Evolutionary conservation across 1,140 invertebrate species (phyloP), one percentile per base, ranked within the genome.

Genomic region (Wasmannia auropunctata): DNA sequence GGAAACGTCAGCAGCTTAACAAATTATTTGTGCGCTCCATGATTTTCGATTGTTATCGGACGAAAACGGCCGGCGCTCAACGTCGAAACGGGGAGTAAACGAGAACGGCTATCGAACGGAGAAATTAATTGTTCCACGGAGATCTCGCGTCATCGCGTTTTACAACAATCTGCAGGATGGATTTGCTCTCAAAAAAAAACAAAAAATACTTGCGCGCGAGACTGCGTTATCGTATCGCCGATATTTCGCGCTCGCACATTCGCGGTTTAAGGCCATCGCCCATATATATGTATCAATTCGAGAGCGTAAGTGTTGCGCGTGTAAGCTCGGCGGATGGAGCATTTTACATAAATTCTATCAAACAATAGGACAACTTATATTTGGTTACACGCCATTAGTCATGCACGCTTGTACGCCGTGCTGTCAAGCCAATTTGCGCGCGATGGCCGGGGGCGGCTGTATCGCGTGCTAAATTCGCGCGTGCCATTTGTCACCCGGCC

Each of bases 401-500:
- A 51, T 14, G 51, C 28, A 34, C n/a, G 37, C 19, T 72, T 46
- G 25, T 46, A 22, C 10, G 22, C 51, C 46, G 31, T 11, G 8
- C 28, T 86, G 62, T 69, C 49, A 22, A 19, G 70, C 43, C 31
- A 34, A 43, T 85, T 85, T 51, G 54, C 34, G 60, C 40, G 54
- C 28, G 43, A 69, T 43, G 43, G 7, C 40, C 60, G 40, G n/a
- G n/a, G n/a, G n/a, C n/a, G n/a, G n/a, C n/a, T n/a, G 31, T 25
- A 63, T 70, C 25, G 28, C 62, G 62, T 63, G 84, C 22, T 74
- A 62, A 85, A 86, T 72, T 60, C 49, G 34, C 74, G 16, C 43
- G 25, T 25, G 31, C 43, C 22, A 86, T 86, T 88, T 86, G 74
- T 89, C 87, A 69, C 43, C 31, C 22, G 60, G 10, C 54, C 51